phyloP scores from a whole-genome alignment of 2,113 vertebrate genomes.

The Periophthalmodon schlosseri region DNA sequence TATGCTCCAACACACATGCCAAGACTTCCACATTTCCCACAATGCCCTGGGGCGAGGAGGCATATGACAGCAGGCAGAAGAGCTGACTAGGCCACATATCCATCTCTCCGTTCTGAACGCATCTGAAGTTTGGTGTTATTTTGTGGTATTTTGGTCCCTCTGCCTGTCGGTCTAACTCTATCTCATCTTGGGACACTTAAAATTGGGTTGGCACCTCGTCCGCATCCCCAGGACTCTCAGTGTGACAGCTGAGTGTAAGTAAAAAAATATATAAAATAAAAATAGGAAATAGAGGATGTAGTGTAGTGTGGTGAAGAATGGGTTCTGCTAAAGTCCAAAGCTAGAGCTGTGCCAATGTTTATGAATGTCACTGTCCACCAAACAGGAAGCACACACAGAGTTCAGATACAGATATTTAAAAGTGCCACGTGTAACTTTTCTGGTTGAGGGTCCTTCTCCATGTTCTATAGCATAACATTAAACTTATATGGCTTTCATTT shows the following conservation, averaged over 20 bases:
- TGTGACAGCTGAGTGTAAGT: constrained; percentile 35
- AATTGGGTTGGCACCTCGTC: constrained; percentile 29
- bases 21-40: constrained; percentile 18
- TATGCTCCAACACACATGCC: constrained; percentile 11
- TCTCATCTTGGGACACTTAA: constrained; percentile 10
- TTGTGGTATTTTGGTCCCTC: constrained; percentile 8
- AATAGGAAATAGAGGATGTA: background rate
- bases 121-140: background rate
- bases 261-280: background rate
- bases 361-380: background rate
- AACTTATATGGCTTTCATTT: no score
- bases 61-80: constrained; percentile 34
- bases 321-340: background rate
- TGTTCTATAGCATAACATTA: no score
- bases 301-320: background rate
- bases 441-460: background rate
- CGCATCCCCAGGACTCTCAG: constrained; percentile 25
- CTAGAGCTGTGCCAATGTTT: background rate
- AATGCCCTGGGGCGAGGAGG: constrained; percentile 15
- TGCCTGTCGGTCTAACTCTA: constrained; percentile 17
- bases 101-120: background rate
- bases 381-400: background rate
- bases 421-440: background rate
- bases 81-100: constrained; percentile 25
- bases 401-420: background rate